Evolutionary conservation across 2,888 invertebrate species (phyloP).

Genomic region (Drosophila yooni): DNA sequence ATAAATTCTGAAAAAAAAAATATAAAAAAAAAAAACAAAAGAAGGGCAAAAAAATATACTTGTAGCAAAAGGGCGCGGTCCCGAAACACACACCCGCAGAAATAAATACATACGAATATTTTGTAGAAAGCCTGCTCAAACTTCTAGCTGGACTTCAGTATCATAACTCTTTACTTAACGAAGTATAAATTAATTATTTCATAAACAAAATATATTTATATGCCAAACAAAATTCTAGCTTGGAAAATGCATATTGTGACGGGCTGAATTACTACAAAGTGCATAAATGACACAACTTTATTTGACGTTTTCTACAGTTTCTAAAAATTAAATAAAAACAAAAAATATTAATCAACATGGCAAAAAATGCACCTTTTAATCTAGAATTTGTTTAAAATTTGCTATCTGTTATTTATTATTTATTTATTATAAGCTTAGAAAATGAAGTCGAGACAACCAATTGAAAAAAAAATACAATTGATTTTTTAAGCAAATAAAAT

Average conservation of each 20-base stretch:
- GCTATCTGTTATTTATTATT: not conserved
- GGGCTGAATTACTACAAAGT: not conserved
- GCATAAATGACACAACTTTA: not conserved
- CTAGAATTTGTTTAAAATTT: not conserved
- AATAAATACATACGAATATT: not conserved
- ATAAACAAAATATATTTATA: not conserved
- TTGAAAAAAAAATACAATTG: too few relatives aligned
- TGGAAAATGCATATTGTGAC: too few relatives aligned
- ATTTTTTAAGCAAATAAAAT: not conserved
- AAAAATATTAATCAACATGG: not conserved
- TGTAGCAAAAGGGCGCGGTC: conserved; percentile 40
- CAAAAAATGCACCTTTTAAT: not conserved
- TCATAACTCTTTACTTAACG: not conserved
- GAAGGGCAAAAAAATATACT: conserved; percentile 24
- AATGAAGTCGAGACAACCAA: not conserved
- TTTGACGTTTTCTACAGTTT: not conserved
- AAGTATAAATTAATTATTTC: not conserved
- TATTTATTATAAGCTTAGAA: not conserved
- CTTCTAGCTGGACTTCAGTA: not conserved
- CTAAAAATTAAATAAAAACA: not conserved
- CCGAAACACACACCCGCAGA: conserved; percentile 17
- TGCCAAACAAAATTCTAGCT: not conserved
- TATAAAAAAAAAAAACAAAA: not conserved
- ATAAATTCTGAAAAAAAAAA: conserved; percentile 32
- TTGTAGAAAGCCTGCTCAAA: not conserved